Base-by-base conservation (phyloP, 2,113 vertebrate species). In the Podarcis raffonei region DNA sequence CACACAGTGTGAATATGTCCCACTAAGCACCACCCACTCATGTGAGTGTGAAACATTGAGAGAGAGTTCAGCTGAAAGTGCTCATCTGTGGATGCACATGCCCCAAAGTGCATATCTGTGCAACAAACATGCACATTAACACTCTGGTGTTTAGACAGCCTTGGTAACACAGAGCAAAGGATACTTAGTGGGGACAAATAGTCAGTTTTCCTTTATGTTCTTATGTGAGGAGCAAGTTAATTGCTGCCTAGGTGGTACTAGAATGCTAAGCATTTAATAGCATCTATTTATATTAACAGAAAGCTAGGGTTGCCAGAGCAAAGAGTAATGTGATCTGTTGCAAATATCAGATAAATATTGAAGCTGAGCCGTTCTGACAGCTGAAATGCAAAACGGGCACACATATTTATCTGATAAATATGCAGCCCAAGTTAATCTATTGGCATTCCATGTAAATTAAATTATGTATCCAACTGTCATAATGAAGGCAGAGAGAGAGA, bases 341-440 rank as follows among this genome's bases (percentile, higher is more conserved):
- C 86, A 62, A 3, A 76, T 76, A 80, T 90, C 91, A 83, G 87
- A 88, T 87, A 88, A 53, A 91, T 83, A 80, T 78, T 92, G 89
- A 93, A 93, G 1, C 35, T 93, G 84, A 75, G 8, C 62, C 84
- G 35, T 35, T 87, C 18, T 85, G 75, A 39, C 65, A 48, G 62
- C n/a, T 92, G 57, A 94, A 92, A 89, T 83, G 16, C 20, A 92
- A 87, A 94, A 87, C 1, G 78, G 59, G 78, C 89, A 48, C 1
- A 85, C 86, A 84, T 76, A 2, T 76, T 85, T 88, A 90, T 66
- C 90, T 91, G 62, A 89, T 88, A 75, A 87, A 89, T n/a, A 25
- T 81, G 39, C 1, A 80, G 32, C 22, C 48, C 81, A 87, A 69
- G 65, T 88, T 11, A 78, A 1, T 66, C 89, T 90, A 71, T 81